Evolutionary conservation across 2,888 invertebrate genomes (phyloP), one percentile per base, ranked within the genome.

Genomic region (Acrobasis repandana): DNA sequence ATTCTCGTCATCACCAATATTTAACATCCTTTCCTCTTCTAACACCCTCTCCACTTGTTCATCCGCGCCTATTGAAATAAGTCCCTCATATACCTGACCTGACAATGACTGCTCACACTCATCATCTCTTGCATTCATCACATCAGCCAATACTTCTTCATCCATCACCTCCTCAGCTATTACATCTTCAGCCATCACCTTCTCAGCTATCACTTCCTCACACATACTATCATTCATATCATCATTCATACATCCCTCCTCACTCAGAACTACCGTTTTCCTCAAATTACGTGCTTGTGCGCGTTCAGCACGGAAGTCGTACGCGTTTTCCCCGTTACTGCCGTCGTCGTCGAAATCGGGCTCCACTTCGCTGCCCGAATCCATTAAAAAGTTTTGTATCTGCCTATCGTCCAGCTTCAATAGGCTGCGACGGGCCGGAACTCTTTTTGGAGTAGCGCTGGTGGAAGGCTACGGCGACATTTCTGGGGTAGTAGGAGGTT

Each of bases 81-180:
- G 0, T 3, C 46, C 15, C 8, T 46, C 46, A 8, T 6, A 46
- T 10, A 38, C 11, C 14, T 38, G 38, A 38, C 14, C 11, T 38
- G 1, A 3, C 38, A 34, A 8, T 34, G 34, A 9, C 38, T 38
- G 3, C 38, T 38, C 38, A 6, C 38, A 11, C 2, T 38, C 14
- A 11, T 38, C 38, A 11, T 34, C 43, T 9, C 11, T 43, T 10
- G 46, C 46, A 46, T n/a, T 46, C n/a, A 46, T 15, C 1, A 14
- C 46, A 14, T 46, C n/a, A 43, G 43, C 43, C 43, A 43, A 9
- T 11, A 46, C n/a, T 46, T 46, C 46, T 46, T 46, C n/a, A 4
- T 46, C 46, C 46, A 46, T 46, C 46, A 46, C 46, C 14, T 46
- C 46, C n/a, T 46, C 46, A 46, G n/a, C 6, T n/a, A 46, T 46